Percentiles rank a stretch among this genome's conserved stretches.
Evolutionary conservation across 2,113 vertebrate species (phyloP).

Genomic region (Cairina moschata): DNA sequence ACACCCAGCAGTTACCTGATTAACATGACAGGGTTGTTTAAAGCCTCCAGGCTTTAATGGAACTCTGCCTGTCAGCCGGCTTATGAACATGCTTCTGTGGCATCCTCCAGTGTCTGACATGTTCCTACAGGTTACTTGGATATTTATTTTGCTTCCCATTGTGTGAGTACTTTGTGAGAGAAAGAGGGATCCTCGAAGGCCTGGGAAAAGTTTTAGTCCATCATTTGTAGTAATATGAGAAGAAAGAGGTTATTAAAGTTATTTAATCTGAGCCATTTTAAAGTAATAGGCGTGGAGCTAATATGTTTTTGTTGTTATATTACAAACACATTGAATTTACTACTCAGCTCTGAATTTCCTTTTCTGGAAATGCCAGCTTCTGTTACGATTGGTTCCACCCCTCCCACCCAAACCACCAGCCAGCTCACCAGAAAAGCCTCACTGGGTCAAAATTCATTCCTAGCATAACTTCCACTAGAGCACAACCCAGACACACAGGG

Average conservation of each 20-base stretch:
- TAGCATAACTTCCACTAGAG: background rate
- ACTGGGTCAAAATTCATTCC: slow-evolving; percentile 7
- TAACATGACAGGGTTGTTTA: background rate
- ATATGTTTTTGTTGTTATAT: slow-evolving; percentile 24
- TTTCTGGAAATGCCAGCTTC: slow-evolving; percentile 65
- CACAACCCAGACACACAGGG: background rate
- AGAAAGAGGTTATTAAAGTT: slow-evolving; percentile 35
- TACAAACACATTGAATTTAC: slow-evolving; percentile 51
- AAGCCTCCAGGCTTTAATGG: slow-evolving; percentile 12
- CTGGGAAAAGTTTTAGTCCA: slow-evolving; percentile 46
- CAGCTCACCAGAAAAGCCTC: background rate
- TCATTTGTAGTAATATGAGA: slow-evolving; percentile 32
- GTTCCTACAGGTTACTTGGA: slow-evolving; percentile 27
- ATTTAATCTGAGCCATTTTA: slow-evolving; percentile 20
- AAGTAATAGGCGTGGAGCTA: slow-evolving; percentile 22
- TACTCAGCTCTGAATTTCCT: slow-evolving; percentile 46
- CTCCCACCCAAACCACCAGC: slow-evolving; percentile 1
- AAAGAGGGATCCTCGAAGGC: slow-evolving; percentile 37
- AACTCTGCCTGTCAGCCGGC: background rate
- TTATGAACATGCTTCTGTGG: background rate
- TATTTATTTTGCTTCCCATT: background rate
- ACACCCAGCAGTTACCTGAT: background rate
- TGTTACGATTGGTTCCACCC: slow-evolving; percentile 29
- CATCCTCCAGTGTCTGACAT: background rate
- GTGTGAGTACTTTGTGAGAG: background rate